Conservation (phyloP, 2,888 invertebrate genomes). For the Aporophyla nigra region DNA sequence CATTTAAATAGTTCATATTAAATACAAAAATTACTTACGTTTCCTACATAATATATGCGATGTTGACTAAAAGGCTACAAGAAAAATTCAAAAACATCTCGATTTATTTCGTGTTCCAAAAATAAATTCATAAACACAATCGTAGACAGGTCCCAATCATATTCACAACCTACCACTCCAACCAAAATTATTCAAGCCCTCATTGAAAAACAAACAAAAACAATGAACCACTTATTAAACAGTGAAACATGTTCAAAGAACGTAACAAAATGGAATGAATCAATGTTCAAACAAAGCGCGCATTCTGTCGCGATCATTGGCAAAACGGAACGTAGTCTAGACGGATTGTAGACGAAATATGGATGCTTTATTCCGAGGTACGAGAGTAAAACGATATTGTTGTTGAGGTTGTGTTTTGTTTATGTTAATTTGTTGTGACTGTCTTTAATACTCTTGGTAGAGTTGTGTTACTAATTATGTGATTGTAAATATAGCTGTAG, state of each 20-base stretch:
- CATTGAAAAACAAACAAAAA: constrained; percentile 41
- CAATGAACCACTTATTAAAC: constrained; percentile 52
- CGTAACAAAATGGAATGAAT: constrained; percentile 62
- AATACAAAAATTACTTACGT: background rate
- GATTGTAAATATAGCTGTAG: no score
- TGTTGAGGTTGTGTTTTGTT: background rate
- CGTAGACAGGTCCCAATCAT: background rate
- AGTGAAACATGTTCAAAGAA: constrained; percentile 43
- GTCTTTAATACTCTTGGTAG: background rate
- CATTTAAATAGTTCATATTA: background rate
- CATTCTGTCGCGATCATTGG: constrained; percentile 70
- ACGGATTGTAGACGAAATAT: constrained; percentile 71
- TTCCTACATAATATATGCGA: no score
- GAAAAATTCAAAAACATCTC: background rate
- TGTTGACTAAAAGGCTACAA: no score
- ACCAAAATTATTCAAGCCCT: constrained; percentile 16
- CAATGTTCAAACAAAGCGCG: constrained; percentile 61
- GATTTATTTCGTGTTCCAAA: background rate
- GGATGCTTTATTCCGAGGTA: constrained; percentile 39
- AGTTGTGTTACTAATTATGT: background rate
- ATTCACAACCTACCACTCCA: background rate
- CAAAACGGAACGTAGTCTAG: constrained; percentile 72
- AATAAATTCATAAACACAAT: constrained; percentile 12
- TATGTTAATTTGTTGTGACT: background rate
- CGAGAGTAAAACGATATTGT: constrained; percentile 48